A percentile compares a stretch with the other conserved stretches of the same genome.
These are phyloP conservation scores for Pterobdella sp. DNA, from an alignment of 2,888 invertebrate species.

Conservation along the genomic window DNA sequence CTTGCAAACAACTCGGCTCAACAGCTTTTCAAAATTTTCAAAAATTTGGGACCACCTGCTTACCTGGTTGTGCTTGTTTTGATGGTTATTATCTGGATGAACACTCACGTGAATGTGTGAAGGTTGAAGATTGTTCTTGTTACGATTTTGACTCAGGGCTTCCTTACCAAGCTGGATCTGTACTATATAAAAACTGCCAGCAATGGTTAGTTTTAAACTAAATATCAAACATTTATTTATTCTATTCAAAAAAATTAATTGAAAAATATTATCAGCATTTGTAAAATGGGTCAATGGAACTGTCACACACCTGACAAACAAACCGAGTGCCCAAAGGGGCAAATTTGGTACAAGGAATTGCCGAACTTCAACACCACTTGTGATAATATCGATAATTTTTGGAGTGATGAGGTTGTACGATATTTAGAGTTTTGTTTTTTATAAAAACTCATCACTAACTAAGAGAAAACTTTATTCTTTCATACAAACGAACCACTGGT, in stretches of 20 bases:
- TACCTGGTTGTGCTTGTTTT: conserved; percentile 19
- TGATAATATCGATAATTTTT: conserved; percentile 11
- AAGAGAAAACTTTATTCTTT: no score
- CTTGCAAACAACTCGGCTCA: conserved; percentile 13
- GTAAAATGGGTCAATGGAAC: neutral
- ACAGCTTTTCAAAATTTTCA: neutral
- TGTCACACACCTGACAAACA: neutral
- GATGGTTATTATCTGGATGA: conserved; percentile 11
- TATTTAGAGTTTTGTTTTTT: no score
- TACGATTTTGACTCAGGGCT: neutral
- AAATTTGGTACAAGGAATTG: neutral
- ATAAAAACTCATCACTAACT: no score
- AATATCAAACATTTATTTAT: neutral
- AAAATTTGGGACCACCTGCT: conserved; percentile 20
- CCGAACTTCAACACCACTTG: conserved; percentile 23
- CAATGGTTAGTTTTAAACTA: neutral
- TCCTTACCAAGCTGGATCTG: neutral
- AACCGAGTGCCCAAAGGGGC: conserved; percentile 6
- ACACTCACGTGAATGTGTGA: neutral
- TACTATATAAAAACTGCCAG: conserved; percentile 10
- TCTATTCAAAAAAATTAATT: neutral
- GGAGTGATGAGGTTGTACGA: conserved; percentile 14
- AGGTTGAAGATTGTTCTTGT: conserved; percentile 1
- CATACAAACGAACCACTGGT: no score
- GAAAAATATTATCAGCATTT: neutral